Evolutionary conservation across 1,140 invertebrate genomes (phyloP), one percentile per base, ranked within the genome.

Genomic region (Gonioctena quinquepunctata): DNA sequence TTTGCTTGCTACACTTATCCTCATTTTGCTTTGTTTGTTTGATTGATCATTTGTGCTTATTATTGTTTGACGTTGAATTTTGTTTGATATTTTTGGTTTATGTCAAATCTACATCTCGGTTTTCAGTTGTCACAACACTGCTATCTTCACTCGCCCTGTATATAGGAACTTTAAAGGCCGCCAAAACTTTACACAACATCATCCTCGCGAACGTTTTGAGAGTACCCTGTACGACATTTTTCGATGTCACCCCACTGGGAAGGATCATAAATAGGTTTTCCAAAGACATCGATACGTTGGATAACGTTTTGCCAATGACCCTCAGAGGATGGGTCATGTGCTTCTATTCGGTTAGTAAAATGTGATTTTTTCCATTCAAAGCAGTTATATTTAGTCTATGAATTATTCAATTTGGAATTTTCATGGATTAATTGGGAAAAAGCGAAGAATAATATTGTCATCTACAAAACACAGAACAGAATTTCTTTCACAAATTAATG

Each of bases 171-270:
- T 85, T 94, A 82, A 87, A 86, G 77, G 92, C 91, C 71, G 90
- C 92, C 75, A 84, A 84, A 74, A 77, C 88, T 73, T 86, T 96
- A 63, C 90, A 91, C 83, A 84, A 86, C 73, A 83, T 84, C 59
- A 83, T 94, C 77, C 88, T 97, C 65, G 81, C 83, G 69, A 88
- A 90, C 79, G 87, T 92, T 70, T 85, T 96, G 75, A 89, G 88
- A 73, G 88, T 89, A 74, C 94, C 94, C 49, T 84, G 84, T 75
- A 87, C 88, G 76, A 88, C 87, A 73, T 95, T 96, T 86, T 96
- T 94, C 87, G 94, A 96, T 84, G 90, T 92, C 74, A 95, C 94
- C 75, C 94, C 94, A 54, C 81, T 92, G 68, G 94, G 94, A 78
- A 88, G 94, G 79, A 89, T 95, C 78, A 85, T 96, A 76, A 95